phyloP scores from a whole-genome alignment of 2,113 vertebrate species.

The Elephas maximus region DNA sequence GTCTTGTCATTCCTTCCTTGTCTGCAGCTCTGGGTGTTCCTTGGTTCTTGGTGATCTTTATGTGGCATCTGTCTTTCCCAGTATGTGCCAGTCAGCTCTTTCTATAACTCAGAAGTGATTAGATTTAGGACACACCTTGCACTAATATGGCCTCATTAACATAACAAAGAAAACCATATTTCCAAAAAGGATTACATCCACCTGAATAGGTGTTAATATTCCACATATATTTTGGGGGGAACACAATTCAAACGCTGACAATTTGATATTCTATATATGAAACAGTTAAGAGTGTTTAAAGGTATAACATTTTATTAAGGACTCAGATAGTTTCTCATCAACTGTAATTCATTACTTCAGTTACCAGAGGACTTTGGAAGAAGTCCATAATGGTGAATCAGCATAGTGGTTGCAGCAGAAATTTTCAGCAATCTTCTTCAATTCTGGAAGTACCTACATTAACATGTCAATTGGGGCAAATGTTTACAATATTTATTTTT shows the following conservation, averaged over 20 bases:
- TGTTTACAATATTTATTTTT: background rate
- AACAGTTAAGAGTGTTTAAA: background rate
- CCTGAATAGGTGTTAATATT: too few species aligned
- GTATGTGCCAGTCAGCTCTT: too few species aligned
- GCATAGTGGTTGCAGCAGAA: background rate
- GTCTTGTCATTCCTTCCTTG: too few species aligned
- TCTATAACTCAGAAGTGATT: too few species aligned
- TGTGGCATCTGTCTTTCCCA: too few species aligned
- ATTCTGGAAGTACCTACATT: background rate
- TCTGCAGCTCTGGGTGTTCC: too few species aligned
- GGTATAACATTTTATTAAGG: background rate
- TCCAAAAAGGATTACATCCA: too few species aligned
- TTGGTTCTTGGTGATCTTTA: too few species aligned
- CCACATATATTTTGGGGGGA: too few species aligned
- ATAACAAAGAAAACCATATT: too few species aligned
- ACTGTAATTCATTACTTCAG: background rate
- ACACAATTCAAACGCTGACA: background rate
- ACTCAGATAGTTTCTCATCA: background rate
- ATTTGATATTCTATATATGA: background rate
- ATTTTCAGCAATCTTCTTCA: background rate
- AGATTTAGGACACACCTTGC: too few species aligned
- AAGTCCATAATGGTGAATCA: background rate
- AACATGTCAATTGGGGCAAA: background rate
- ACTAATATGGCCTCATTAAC: too few species aligned
- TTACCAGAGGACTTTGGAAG: background rate